These are phyloP conservation scores for Montipora capitata DNA, from an alignment of 92 coral and sea anemone species.

Conservation along the genomic window DNA sequence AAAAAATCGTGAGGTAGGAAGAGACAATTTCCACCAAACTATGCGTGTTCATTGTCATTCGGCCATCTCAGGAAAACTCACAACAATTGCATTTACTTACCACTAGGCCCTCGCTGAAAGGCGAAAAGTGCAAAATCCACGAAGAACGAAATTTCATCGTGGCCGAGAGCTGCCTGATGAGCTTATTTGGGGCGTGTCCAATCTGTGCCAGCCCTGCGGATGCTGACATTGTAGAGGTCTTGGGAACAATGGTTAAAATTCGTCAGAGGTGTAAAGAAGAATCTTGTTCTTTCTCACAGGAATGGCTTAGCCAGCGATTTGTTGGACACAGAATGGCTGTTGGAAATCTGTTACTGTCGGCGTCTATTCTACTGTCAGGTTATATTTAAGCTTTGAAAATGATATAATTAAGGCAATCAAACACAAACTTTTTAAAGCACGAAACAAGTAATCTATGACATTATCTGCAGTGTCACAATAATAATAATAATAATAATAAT, in stretches of 20 bases:
- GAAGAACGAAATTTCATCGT: constrained; percentile 8
- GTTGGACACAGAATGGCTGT: constrained; percentile 27
- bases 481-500: too few species aligned
- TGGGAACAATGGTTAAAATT: constrained; percentile 6
- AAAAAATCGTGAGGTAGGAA: too few species aligned
- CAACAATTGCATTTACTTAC: too few species aligned
- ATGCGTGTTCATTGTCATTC: too few species aligned
- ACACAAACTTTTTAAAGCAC: too few species aligned
- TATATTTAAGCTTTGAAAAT: not conserved
- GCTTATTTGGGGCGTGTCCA: constrained; percentile 3
- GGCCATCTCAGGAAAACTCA: too few species aligned
- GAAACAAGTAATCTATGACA: not conserved
- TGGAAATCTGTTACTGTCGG: constrained; percentile 65
- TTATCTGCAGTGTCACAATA: too few species aligned
- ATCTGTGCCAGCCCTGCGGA: not conserved
- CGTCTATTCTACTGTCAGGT: constrained; percentile 58
- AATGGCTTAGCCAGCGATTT: constrained; percentile 9
- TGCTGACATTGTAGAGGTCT: not conserved
- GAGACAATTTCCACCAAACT: too few species aligned
- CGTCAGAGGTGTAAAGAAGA: not conserved
- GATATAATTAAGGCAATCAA: too few species aligned
- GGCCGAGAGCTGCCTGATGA: not conserved
- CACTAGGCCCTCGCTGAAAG: not conserved
- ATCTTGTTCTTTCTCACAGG: not conserved
- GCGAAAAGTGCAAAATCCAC: not conserved